Conservation (phyloP, 2,797 vertebrate genomes). For the Alcedo atthis region DNA sequence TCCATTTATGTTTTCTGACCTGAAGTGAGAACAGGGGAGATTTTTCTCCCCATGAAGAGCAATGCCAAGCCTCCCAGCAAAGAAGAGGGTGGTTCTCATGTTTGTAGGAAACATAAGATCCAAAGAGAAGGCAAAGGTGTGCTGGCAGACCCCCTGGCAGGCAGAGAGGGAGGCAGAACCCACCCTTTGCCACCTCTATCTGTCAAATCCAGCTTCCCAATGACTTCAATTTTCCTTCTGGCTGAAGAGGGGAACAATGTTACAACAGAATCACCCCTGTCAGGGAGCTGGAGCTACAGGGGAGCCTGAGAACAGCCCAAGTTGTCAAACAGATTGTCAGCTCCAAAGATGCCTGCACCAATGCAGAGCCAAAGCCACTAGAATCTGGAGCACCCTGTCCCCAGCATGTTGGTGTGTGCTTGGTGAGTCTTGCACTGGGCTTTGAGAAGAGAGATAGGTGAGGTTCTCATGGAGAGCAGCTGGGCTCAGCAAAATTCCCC, state of each 20-base stretch:
- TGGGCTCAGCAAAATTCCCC: neutral
- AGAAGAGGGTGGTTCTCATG: neutral
- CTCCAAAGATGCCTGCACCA: neutral
- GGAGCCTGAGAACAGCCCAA: neutral
- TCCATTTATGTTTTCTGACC: neutral
- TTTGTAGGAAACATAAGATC: neutral
- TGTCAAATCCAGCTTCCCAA: neutral
- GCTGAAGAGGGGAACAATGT: neutral
- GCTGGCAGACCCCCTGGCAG: neutral
- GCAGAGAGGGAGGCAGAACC: neutral
- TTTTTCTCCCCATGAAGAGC: accelerated
- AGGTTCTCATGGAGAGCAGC: accelerated
- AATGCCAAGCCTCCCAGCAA: neutral
- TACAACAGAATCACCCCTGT: neutral
- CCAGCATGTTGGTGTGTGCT: accelerated
- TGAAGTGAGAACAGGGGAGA: neutral
- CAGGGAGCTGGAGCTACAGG: neutral
- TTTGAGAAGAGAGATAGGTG: neutral
- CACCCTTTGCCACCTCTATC: neutral
- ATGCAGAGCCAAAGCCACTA: neutral
- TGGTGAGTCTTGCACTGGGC: neutral
- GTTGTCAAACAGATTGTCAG: neutral
- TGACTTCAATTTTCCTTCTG: neutral
- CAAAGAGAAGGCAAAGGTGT: neutral
- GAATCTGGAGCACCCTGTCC: neutral